Conservation (phyloP, 2,113 vertebrate species). For the Tonatia bakeri region DNA sequence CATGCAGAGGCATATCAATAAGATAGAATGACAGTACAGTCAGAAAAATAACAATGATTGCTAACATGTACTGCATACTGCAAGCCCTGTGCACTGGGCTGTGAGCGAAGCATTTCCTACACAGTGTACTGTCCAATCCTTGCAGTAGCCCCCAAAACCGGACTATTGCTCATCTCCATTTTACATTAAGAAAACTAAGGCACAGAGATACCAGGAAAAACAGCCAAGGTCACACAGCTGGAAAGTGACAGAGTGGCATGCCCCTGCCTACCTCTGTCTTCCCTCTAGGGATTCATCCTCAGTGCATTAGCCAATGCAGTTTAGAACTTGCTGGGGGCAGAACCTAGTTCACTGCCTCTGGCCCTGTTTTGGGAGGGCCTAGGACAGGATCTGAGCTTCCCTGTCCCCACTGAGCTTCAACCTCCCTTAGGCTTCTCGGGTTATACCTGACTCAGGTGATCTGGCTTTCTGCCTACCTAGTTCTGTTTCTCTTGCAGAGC, state of each 20-base stretch:
- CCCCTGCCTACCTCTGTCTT: not conserved
- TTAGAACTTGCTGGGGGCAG: not conserved
- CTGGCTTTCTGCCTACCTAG: not conserved
- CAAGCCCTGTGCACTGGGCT: not conserved
- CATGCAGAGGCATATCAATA: not conserved
- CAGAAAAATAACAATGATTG: not conserved
- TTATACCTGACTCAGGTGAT: not conserved
- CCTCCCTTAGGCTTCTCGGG: too few relatives aligned
- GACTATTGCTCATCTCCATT: not conserved
- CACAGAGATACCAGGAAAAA: not conserved
- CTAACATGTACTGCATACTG: accelerated
- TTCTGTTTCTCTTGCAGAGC: not conserved
- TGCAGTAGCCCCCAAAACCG: too few relatives aligned
- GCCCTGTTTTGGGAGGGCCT: not conserved
- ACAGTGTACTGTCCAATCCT: not conserved
- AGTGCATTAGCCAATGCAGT: not conserved
- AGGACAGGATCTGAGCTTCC: not conserved
- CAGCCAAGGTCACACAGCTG: not conserved
- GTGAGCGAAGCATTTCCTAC: not conserved
- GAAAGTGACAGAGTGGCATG: not conserved
- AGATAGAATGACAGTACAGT: not conserved
- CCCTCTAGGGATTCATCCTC: not conserved
- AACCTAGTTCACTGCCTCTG: not conserved
- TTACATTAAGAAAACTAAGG: not conserved
- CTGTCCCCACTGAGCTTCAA: not conserved